Percentiles rank a stretch among this genome's conserved stretches.
phyloP scores from a whole-genome alignment of 2,797 vertebrate genomes.

The Alca torda region DNA sequence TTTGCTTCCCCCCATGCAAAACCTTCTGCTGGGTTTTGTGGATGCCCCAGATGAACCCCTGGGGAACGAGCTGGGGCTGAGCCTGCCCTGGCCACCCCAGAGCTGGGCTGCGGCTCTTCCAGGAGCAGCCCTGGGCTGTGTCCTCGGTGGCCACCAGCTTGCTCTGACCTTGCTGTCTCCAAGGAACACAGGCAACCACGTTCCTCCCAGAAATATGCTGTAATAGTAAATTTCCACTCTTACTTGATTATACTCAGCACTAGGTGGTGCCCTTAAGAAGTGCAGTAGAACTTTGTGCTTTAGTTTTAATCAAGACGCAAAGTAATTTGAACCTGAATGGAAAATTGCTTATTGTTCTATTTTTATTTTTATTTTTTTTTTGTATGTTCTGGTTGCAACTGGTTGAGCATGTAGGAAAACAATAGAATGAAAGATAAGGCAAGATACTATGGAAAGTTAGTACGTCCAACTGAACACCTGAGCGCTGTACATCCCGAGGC shows the following conservation, averaged over 20 bases:
- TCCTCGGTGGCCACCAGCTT: neutral
- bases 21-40: neutral
- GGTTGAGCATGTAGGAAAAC: neutral
- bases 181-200: neutral
- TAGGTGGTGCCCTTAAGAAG: neutral
- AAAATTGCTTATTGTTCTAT: neutral
- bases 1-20: neutral
- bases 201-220: neutral
- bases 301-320: neutral
- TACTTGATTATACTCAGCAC: neutral
- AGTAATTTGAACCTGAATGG: neutral
- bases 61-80: neutral
- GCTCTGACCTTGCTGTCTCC: neutral
- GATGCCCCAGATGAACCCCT: neutral
- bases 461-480: neutral
- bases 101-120: neutral
- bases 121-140: neutral
- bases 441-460: neutral
- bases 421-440: neutral
- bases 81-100: neutral
- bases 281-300: neutral
- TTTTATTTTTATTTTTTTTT: neutral
- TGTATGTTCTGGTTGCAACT: neutral
- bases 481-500: neutral
- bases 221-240: neutral